phyloP scores from a whole-genome alignment of 1,140 invertebrate genomes.

The Brachionus manjavacas region DNA sequence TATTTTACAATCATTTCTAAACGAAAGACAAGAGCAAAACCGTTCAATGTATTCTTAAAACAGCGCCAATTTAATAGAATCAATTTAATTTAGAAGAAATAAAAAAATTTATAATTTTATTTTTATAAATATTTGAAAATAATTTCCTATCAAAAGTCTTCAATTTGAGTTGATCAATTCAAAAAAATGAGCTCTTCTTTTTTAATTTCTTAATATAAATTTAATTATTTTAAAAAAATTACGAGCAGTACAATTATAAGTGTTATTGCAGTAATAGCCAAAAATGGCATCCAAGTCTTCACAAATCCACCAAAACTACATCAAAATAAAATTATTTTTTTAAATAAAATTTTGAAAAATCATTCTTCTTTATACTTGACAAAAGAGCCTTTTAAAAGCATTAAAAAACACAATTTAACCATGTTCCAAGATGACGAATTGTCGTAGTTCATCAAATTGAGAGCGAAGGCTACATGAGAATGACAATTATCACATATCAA shows the following conservation, averaged over 20 bases:
- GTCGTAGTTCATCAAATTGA: slow-evolving; percentile 86
- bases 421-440: slow-evolving; percentile 80
- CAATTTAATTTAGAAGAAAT: too few relatives aligned
- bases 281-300: slow-evolving; percentile 82
- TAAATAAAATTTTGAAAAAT: slow-evolving; percentile 49
- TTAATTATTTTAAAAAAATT: neutral
- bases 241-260: slow-evolving; percentile 45
- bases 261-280: slow-evolving; percentile 62
- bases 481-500: slow-evolving; percentile 96
- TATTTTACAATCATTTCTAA: too few relatives aligned
- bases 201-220: neutral
- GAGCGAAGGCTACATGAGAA: slow-evolving; percentile 86
- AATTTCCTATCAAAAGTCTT: neutral
- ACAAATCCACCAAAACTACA: slow-evolving; percentile 67
- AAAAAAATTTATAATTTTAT: neutral
- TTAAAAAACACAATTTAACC: slow-evolving; percentile 76
- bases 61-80: too few relatives aligned
- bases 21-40: too few relatives aligned
- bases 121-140: too few relatives aligned
- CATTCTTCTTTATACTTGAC: slow-evolving; percentile 62
- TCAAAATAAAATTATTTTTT: slow-evolving; percentile 28
- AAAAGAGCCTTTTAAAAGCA: slow-evolving; percentile 76
- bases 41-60: too few relatives aligned
- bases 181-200: neutral
- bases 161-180: neutral